Evolutionary conservation across 2,797 vertebrate genomes (phyloP).

Genomic region (Rhincodon typus): DNA sequence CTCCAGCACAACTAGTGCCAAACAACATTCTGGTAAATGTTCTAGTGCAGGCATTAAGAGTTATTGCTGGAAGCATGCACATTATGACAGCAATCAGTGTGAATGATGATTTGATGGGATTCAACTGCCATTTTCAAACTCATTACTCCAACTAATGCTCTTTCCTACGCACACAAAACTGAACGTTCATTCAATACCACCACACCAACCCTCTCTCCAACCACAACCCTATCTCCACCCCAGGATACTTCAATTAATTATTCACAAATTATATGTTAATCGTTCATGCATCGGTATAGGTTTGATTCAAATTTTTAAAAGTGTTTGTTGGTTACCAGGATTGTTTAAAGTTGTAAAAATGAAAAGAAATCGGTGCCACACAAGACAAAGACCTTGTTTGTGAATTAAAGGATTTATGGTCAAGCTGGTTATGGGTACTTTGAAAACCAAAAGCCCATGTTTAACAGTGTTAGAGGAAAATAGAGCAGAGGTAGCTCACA

Average conservation of each 20-base stretch:
- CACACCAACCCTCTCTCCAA: no score
- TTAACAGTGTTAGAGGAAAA: neutral
- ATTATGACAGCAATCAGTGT: neutral
- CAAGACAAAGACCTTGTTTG: neutral
- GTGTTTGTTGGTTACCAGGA: neutral
- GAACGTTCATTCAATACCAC: neutral
- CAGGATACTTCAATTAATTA: no score
- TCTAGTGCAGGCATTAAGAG: neutral
- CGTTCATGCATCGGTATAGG: neutral
- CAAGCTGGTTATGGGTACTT: neutral
- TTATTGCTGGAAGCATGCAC: neutral
- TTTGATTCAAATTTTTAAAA: neutral
- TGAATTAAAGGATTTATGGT: neutral
- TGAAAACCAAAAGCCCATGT: neutral
- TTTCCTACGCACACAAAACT: neutral
- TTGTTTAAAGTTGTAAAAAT: neutral
- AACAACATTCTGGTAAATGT: neutral
- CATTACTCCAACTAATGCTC: neutral
- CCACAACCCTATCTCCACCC: neutral
- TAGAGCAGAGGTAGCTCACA: neutral
- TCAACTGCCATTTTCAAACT: neutral
- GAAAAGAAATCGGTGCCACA: neutral
- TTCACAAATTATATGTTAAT: neutral
- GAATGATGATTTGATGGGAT: neutral
- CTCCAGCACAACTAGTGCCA: neutral